Evolutionary conservation across 2,888 invertebrate genomes (phyloP), one percentile per base, ranked within the genome.

Genomic region (Linnaemya tessellans): DNA sequence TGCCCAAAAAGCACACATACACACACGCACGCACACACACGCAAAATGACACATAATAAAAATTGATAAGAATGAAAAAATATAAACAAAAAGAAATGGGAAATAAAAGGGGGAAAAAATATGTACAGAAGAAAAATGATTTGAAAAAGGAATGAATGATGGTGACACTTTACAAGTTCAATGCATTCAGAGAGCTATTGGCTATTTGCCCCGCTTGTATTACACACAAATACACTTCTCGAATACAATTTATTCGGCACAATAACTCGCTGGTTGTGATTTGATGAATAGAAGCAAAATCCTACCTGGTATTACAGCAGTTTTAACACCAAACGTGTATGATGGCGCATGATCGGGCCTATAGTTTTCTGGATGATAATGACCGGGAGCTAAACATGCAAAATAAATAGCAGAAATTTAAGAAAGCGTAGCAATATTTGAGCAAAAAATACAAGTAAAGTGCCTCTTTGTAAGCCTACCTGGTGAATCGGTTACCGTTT

Each of bases 281-380:
- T n/a, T n/a, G n/a, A n/a, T n/a, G n/a, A 51, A 41, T 38, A 30
- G 18, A 20, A 30, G 7, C 7, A 51, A 65, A 51, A 18, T 90
- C 92, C 88, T 89, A 92, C 92, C 91, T 89, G 91, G 88, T 80
- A 90, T 87, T 9, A 88, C 87, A 5, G 88, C 62, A 3, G 90
- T 91, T 91, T 94, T 95, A 4, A 94, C 91, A 70, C 95, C 94
- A 88, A 96, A 95, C 78, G 94, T 94, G 89, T 93, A 96, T 84
- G 94, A 89, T 1, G 93, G 92, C 15, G 91, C 90, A 77, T 92
- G 92, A 79, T 91, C 91, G 15, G 91, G 87, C 25, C 91, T 92
- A 79, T 90, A 92, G 81, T 93, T 94, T 89, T 94, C 94, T 65
- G 95, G 94, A 87, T 92, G 90, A 89, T 96, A 96, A 25, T 94